Conservation (phyloP, 2,888 invertebrate species). For the Lasioglossum malachurum region DNA sequence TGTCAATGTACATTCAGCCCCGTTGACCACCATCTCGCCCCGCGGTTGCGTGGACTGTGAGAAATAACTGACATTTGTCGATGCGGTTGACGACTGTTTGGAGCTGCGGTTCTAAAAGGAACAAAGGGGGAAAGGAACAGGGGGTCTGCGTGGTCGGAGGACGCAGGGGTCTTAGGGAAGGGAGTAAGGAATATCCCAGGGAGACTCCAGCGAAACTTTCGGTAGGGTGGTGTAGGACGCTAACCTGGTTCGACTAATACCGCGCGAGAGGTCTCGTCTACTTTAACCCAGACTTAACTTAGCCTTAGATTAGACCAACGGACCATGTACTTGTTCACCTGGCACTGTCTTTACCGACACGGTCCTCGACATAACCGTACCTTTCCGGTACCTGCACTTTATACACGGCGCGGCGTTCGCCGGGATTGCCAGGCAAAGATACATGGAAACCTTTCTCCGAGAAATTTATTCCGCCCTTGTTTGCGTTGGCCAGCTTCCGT, state of each 20-base stretch:
- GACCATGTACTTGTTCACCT: constrained; percentile 71
- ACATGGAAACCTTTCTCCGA: constrained; percentile 40
- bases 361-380: constrained; percentile 67
- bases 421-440: constrained; percentile 52
- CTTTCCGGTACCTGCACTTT: constrained; percentile 66
- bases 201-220: constrained; percentile 66
- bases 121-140: constrained; percentile 32
- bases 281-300: constrained; percentile 78
- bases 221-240: constrained; percentile 58
- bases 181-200: constrained; percentile 57
- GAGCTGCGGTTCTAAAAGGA: constrained; percentile 48
- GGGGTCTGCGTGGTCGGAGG: background rate
- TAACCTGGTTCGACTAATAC: constrained; percentile 77
- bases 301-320: constrained; percentile 79
- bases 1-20: background rate
- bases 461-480: constrained; percentile 36
- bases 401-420: constrained; percentile 27
- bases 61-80: constrained; percentile 32
- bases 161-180: background rate
- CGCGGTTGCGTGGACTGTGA: background rate
- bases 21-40: background rate
- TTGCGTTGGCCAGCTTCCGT: background rate
- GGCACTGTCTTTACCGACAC: constrained; percentile 60
- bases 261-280: constrained; percentile 73
- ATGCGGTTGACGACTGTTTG: constrained; percentile 37